phyloP scores from a whole-genome alignment of 1,140 invertebrate species.

The silkworm (Bombyx mori) region DNA sequence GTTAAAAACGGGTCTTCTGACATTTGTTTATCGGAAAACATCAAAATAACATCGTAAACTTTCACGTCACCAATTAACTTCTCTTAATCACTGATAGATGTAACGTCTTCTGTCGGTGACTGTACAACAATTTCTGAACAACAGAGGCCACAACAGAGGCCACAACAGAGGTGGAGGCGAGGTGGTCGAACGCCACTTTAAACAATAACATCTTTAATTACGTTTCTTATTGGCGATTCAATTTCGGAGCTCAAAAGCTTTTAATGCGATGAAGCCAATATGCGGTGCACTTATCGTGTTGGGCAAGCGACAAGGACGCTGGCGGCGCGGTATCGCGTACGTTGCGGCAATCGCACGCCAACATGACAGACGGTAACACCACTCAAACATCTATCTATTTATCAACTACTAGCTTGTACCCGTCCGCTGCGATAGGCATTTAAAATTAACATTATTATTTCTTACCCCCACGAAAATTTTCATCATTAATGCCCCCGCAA shows the following conservation, averaged over 20 bases:
- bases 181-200: conserved; percentile 19
- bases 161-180: conserved; percentile 22
- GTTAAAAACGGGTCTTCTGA: too few species aligned
- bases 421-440: neutral
- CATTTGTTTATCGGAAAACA: too few species aligned
- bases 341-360: conserved; percentile 14
- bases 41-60: neutral
- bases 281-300: conserved; percentile 48
- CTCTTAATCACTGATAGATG: too few species aligned
- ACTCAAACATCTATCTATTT: too few species aligned
- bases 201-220: conserved; percentile 44
- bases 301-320: conserved; percentile 57
- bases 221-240: conserved; percentile 33
- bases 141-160: conserved; percentile 47
- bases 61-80: neutral
- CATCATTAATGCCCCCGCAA: too few species aligned
- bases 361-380: conserved; percentile 7
- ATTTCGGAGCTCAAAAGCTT: conserved; percentile 36
- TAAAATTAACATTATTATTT: too few species aligned
- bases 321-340: conserved; percentile 14
- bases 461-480: too few species aligned
- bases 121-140: conserved; percentile 15
- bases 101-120: neutral
- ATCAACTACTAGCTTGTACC: neutral
- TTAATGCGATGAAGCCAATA: conserved; percentile 55